Base-by-base conservation (phyloP, 2,797 vertebrate species). In the Acipenser oxyrinchus region DNA sequence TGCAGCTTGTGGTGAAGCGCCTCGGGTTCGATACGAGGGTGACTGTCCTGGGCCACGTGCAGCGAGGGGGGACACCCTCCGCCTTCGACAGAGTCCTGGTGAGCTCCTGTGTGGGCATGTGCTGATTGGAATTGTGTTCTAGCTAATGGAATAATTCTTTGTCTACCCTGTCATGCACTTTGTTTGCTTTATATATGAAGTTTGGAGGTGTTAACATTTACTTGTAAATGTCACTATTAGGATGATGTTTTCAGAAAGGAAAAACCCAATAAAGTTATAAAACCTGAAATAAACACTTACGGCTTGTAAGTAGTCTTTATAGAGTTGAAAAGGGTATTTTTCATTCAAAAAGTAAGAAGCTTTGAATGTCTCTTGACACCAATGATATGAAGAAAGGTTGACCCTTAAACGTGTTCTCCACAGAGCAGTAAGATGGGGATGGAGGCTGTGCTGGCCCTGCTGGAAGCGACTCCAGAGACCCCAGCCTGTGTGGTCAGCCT, bases 391-490 rank as follows among this genome's bases (percentile, higher is more conserved):
- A 37, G 37, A 37, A 37, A 37, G 37, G 37, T 5, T 37, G 37
- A 37, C 3, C 37, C 37, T 37, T 37, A 37, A 37, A 37, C 57
- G 7, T 60, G 12, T 13, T 68, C 11, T 73, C 69, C 70, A 49
- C 82, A 99, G 96, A 98, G 96, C 87, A 93, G 88, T 86, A 96
- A 95, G 78, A 79, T 97, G 89, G 95, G 95, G 2, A 90, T 99
- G 83, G 96, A 99, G 79, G 96, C 96, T 0, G 95, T 99, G 69
- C 82, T 99, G 64, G 93, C 95, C 0, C 82, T 99, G 76, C 80
- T 99, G 82, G 95, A 98, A 75, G 94, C 95, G 59, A 87, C 91
- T 0, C 91, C 94, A 0, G 87, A 93, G 37, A 37, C 37, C 37
- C 37, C 37, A 5, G 37, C 37, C 37, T 37, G 37, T 37, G 37